Percentiles rank a stretch among this genome's conserved stretches.
These are phyloP conservation scores for Microctenopoma steveboyesi DNA, from an alignment of 2,797 vertebrate genomes.

Conservation along the genomic window DNA sequence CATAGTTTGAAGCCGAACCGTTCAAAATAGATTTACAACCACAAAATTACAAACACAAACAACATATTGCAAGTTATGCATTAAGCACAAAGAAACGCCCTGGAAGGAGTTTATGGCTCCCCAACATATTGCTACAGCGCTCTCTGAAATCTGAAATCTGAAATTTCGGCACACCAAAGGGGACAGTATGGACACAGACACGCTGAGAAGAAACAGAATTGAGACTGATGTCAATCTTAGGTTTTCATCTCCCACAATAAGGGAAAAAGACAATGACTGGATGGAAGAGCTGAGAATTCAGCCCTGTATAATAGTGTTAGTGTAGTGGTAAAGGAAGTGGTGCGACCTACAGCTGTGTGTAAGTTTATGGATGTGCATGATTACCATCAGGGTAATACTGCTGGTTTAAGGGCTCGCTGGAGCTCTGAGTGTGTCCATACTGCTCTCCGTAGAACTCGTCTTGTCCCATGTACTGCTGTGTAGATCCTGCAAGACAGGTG, in stretches of 20 bases:
- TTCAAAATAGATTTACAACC: conserved; percentile 14
- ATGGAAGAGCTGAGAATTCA: conserved; percentile 43
- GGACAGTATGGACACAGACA: conserved; percentile 76
- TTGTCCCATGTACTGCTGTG: conserved; percentile 94
- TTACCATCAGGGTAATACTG: conserved; percentile 97
- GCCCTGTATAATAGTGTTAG: conserved; percentile 13
- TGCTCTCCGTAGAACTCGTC: conserved; percentile 96
- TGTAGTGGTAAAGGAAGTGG: conserved; percentile 28
- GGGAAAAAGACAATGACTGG: conserved; percentile 33
- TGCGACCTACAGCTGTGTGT: conserved; percentile 46
- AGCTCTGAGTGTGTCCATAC: conserved; percentile 92
- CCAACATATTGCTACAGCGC: conserved; percentile 24
- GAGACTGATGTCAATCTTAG: conserved; percentile 41
- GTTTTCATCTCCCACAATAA: conserved; percentile 41
- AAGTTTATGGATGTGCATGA: conserved; percentile 69
- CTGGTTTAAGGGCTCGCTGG: conserved; percentile 92
- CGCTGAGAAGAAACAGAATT: conserved; percentile 43
- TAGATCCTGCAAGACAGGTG: conserved; percentile 88
- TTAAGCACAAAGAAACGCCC: conserved; percentile 36
- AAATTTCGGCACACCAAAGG: conserved; percentile 80
- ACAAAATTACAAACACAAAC: conserved; percentile 34
- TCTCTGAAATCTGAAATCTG: conserved; percentile 74
- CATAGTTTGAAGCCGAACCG: conserved; percentile 16
- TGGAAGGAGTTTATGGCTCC: conserved; percentile 24
- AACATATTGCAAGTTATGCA: conserved; percentile 28